Evolutionary conservation across 23 tunicate species (phyloP), one percentile per base, ranked within the genome.

Genomic region (Trididemnum miniatum): DNA sequence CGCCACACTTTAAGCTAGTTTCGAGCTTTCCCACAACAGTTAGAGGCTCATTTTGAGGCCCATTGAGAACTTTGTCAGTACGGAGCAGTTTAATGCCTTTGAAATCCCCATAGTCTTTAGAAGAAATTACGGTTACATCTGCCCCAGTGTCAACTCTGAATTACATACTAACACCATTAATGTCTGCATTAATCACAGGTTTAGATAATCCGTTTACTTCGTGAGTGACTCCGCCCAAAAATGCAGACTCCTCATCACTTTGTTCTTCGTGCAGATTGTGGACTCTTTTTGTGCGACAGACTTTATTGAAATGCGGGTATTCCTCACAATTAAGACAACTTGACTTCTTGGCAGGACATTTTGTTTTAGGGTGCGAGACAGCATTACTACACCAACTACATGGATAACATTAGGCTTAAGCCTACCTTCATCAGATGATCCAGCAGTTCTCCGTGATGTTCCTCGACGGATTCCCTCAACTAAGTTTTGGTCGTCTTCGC

Each of bases 111-210:
- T 3, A 80, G n/a, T 22, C 31, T 1, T 64, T 25, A 32, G 26
- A 12, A 1, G 65, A 15, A n/a, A 80, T 35, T 4, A 64, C 74
- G 4, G 84, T 80, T 4, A 80, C 84, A 35, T 80, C 84, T 2
- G 84, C 73, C 7, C 84, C 84, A 9, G 84, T 80, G 59, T 80
- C 73, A 51, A 80, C 36, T 63, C 59, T 63, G 34, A 80, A 64
- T 36, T 62, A 26, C 20, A 62, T 25, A 4, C 5, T 12, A 20
- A 62, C 67, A 12, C 67, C 67, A 62, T 62, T 62, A 20, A 62
- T 4, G 5, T 20, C 29, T 12, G 22, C 67, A 25, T 62, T 62
- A 62, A 62, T 25, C 67, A 62, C 29, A 4, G 67, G 67, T 26
- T 62, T 62, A 26, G 54, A 44, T 15, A 44, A 7, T 7, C 15